Conservation (phyloP, 2,888 invertebrate genomes). For the Pharmacophagus antenor region DNA sequence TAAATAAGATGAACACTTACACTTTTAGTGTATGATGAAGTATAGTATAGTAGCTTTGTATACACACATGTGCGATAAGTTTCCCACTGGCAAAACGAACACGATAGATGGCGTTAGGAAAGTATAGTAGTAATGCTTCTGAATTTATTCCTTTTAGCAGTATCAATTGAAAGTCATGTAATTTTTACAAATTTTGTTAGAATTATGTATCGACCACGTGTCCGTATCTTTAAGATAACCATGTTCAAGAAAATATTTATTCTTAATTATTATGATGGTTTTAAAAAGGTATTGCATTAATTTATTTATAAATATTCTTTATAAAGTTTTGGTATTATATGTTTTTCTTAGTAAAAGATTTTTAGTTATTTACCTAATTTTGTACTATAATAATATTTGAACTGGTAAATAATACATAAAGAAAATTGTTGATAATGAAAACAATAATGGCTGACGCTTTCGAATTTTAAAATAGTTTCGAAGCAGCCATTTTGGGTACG, state of each 20-base stretch:
- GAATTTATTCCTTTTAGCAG: background rate
- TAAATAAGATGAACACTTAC: conserved; percentile 33
- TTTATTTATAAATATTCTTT: background rate
- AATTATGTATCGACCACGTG: too few species aligned
- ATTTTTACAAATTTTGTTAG: too few species aligned
- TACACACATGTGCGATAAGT: conserved; percentile 38
- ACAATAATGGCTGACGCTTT: conserved; percentile 17
- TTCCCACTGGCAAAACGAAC: conserved; percentile 25
- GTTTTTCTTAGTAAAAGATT: background rate
- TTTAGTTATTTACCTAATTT: background rate
- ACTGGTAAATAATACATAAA: background rate
- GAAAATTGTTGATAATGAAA: background rate
- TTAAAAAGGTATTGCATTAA: background rate
- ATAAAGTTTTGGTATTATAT: background rate
- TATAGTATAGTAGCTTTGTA: conserved; percentile 12
- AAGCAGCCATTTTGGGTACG: conserved; percentile 72
- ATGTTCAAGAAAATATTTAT: background rate
- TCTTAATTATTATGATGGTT: background rate
- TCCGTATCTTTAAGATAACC: too few species aligned
- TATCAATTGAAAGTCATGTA: background rate
- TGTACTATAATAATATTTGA: background rate
- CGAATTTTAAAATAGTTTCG: conserved; percentile 35
- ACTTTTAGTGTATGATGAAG: conserved; percentile 41
- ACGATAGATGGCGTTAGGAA: conserved; percentile 57
- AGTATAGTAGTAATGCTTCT: background rate